Evolutionary conservation across 2,113 vertebrate species (phyloP).

Genomic region (Helogale parvula): DNA sequence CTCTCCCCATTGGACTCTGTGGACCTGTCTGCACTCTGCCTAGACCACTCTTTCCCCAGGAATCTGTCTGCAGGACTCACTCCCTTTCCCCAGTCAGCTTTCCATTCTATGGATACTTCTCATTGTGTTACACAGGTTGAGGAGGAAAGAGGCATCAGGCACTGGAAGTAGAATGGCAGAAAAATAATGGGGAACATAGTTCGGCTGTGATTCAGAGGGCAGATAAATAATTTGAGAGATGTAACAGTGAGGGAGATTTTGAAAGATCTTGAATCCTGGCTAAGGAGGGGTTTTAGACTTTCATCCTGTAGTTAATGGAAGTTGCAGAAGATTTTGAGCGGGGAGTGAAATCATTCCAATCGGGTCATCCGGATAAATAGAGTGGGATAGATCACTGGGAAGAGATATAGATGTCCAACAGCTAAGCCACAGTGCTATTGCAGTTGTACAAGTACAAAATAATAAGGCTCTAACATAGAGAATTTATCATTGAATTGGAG

Average conservation of each 20-base stretch:
- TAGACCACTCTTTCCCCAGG: too few relatives aligned
- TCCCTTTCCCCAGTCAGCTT: background rate
- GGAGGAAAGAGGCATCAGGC: background rate
- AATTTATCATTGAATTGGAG: slow-evolving; percentile 14
- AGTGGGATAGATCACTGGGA: background rate
- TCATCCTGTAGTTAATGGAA: background rate
- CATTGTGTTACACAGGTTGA: background rate
- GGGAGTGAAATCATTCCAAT: background rate
- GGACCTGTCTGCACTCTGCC: background rate
- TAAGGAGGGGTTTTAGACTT: background rate
- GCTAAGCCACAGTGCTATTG: background rate
- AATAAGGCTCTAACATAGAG: background rate
- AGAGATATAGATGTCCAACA: background rate
- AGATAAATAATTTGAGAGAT: background rate
- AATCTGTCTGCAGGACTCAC: background rate
- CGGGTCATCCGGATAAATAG: background rate
- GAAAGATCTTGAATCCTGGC: background rate
- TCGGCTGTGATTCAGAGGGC: background rate
- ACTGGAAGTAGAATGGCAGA: background rate
- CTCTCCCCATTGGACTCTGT: background rate
- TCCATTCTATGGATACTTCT: background rate
- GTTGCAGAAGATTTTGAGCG: background rate
- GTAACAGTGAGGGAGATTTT: background rate
- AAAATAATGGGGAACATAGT: background rate
- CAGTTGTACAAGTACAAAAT: background rate